phyloP scores from a whole-genome alignment of 2,888 invertebrate species.

The Lathronympha strigana region DNA sequence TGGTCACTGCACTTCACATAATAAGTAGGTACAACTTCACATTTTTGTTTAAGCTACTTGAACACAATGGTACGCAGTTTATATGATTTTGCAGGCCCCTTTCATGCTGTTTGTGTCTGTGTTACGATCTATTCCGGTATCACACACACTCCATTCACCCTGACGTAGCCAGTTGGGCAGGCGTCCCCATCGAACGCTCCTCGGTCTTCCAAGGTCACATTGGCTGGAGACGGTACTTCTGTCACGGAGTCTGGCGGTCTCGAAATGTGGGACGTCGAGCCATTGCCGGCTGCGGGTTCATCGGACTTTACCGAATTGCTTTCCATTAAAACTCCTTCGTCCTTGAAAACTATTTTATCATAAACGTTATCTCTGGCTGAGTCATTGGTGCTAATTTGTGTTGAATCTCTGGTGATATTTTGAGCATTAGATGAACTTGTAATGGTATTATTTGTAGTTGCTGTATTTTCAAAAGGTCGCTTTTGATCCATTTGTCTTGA shows the following conservation, averaged over 20 bases:
- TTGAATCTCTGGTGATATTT: conserved; percentile 7
- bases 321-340: conserved; percentile 4
- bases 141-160: conserved; percentile 62
- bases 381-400: background rate
- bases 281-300: conserved; percentile 1
- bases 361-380: conserved; percentile 20
- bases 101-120: background rate
- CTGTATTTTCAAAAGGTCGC: conserved; percentile 16
- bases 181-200: conserved; percentile 62
- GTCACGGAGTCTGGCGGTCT: conserved; percentile 10
- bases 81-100: background rate
- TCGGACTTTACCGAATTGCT: conserved; percentile 18
- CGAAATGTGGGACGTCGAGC: background rate
- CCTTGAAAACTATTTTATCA: conserved; percentile 25
- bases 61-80: too few species aligned
- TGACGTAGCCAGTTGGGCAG: conserved; percentile 61
- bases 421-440: conserved; percentile 20
- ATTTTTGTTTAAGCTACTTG: too few species aligned
- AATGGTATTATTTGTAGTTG: background rate
- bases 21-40: too few species aligned
- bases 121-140: conserved; percentile 48
- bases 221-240: conserved; percentile 18
- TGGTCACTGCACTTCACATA: too few species aligned
- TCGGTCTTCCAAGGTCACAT: conserved; percentile 56
- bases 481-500: conserved; percentile 42